Conservation (phyloP, 2,888 invertebrate species). For the Dryocosmus kuriphilus region DNA sequence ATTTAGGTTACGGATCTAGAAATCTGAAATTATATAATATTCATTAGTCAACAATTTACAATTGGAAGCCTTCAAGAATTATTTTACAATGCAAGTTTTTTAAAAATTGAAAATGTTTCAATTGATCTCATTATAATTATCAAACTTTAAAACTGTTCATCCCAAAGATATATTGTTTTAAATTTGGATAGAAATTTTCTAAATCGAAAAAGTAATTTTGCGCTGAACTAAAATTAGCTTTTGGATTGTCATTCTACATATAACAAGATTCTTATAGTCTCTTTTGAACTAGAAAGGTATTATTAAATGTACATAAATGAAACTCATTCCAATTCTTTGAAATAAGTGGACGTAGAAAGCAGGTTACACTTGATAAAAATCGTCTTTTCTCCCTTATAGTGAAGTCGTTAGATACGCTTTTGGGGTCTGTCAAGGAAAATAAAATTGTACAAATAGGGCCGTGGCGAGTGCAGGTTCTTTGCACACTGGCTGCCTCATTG, state of each 20-base stretch:
- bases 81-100: too few species aligned
- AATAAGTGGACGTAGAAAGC: too few species aligned
- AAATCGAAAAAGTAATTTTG: background rate
- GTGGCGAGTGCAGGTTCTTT: constrained; percentile 1
- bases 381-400: background rate
- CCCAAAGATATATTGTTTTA: too few species aligned
- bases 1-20: background rate
- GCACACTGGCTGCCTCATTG: constrained; percentile 43
- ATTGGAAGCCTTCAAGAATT: too few species aligned
- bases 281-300: background rate
- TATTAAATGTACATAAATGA: background rate
- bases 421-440: background rate
- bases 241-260: background rate
- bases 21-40: constrained; percentile 7
- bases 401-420: background rate
- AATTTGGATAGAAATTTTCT: too few species aligned
- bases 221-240: background rate
- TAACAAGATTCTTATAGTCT: background rate
- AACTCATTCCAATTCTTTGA: background rate
- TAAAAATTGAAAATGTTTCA: too few species aligned
- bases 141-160: too few species aligned
- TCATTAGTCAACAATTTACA: background rate
- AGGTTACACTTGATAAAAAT: background rate
- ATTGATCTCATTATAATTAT: too few species aligned
- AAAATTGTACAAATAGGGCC: constrained; percentile 25